Conservation (phyloP, 2,797 vertebrate genomes). For the Sciurus vulgaris region DNA sequence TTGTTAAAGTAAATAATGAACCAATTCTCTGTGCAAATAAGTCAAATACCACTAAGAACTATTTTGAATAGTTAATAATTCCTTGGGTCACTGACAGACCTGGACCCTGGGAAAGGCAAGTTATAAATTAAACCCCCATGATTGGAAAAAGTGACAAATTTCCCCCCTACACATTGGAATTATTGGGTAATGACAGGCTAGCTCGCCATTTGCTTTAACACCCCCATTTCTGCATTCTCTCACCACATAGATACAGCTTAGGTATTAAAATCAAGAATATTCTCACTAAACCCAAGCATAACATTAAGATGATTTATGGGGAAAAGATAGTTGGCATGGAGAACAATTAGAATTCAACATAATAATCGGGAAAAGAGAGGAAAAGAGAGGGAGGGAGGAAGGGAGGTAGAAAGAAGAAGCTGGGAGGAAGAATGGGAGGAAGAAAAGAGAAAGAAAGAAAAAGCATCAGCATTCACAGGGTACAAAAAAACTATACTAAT, state of each 20-base stretch:
- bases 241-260: constrained; percentile 18
- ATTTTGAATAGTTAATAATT: constrained; percentile 28
- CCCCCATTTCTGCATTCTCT: not conserved
- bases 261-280: constrained; percentile 59
- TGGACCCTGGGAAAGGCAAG: not conserved
- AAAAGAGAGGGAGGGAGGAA: not conserved
- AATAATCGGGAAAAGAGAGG: not conserved
- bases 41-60: constrained; percentile 46
- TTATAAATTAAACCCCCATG: constrained; percentile 24
- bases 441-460: too few relatives aligned
- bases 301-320: not conserved
- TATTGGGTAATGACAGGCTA: not conserved
- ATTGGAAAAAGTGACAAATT: constrained; percentile 37
- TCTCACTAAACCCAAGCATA: constrained; percentile 19
- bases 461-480: not conserved
- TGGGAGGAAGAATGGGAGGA: too few relatives aligned
- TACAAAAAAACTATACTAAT: not conserved
- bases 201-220: not conserved
- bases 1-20: constrained; percentile 52
- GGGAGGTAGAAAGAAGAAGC: not conserved
- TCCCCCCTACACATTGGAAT: not conserved
- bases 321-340: not conserved
- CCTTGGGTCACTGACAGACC: not conserved
- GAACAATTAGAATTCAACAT: constrained; percentile 8
- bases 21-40: constrained; percentile 58